A percentile compares a stretch with the other conserved stretches of the same genome.
These are phyloP conservation scores for Chitala chitala DNA, from an alignment of 2,113 vertebrate species.

Conservation along the genomic window DNA sequence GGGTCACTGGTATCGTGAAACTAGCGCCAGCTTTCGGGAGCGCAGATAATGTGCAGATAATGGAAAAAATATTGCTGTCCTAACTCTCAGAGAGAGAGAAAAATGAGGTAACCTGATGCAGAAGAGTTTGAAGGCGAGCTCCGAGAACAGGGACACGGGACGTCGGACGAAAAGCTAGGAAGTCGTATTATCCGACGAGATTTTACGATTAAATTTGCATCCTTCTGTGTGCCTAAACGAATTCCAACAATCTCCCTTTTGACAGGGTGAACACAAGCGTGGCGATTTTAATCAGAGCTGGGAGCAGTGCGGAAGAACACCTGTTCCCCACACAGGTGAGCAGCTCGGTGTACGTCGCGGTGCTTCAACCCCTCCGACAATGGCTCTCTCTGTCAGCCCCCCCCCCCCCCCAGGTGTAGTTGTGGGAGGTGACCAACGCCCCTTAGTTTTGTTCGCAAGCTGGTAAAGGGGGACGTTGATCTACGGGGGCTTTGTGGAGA, in stretches of 20 bases:
- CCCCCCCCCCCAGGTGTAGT: neutral
- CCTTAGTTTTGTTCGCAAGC: too few species aligned
- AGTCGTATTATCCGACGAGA: slow-evolving; percentile 1
- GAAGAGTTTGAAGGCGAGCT: neutral
- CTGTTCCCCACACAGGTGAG: slow-evolving; percentile 22
- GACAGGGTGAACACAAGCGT: neutral
- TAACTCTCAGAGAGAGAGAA: neutral
- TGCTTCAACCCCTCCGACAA: neutral
- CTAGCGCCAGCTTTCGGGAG: neutral
- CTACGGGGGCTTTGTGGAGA: too few species aligned
- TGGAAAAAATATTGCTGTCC: neutral
- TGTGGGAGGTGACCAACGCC: too few species aligned
- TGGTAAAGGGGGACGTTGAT: too few species aligned
- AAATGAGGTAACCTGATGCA: neutral
- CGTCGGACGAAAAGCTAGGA: neutral
- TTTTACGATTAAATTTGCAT: slow-evolving; percentile 14
- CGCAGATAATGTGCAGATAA: neutral
- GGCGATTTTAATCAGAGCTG: slow-evolving; percentile 16
- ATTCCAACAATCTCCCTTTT: slow-evolving; percentile 10
- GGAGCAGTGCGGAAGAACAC: slow-evolving; percentile 2
- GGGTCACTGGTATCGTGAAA: too few species aligned
- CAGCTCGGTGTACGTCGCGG: neutral
- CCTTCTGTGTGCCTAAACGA: neutral
- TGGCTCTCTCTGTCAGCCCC: neutral
- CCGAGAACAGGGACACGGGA: neutral